Evolutionary conservation across 2,888 invertebrate species (phyloP).

Genomic region (Aphidoletes aphidimyza): DNA sequence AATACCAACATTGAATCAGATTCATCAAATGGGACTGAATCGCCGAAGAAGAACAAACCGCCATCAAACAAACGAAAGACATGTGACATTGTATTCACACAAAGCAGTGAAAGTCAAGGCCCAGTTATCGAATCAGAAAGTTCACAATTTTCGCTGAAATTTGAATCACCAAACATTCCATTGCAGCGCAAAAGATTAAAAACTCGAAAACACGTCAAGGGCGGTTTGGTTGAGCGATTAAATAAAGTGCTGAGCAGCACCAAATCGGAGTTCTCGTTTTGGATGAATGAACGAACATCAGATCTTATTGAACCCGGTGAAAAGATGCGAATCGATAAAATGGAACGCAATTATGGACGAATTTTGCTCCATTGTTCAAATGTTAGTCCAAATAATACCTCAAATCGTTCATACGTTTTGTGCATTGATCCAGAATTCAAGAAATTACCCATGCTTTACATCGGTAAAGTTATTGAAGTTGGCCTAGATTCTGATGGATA

Average conservation of each 20-base stretch:
- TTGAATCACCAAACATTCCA: not conserved
- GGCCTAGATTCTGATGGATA: not conserved
- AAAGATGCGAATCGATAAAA: not conserved
- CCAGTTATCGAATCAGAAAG: not conserved
- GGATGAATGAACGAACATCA: conserved; percentile 32
- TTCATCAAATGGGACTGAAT: not conserved
- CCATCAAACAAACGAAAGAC: no score
- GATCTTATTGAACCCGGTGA: conserved; percentile 22
- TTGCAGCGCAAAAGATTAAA: not conserved
- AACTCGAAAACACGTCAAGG: not conserved
- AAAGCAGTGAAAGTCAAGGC: not conserved
- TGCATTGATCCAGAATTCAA: conserved; percentile 12
- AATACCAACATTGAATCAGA: conserved; percentile 28
- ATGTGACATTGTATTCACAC: not conserved
- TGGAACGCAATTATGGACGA: not conserved
- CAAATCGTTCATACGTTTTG: not conserved
- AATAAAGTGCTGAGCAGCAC: not conserved
- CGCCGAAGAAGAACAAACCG: not conserved
- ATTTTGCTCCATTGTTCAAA: conserved; percentile 3
- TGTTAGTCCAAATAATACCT: not conserved
- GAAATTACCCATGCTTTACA: not conserved
- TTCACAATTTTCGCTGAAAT: not conserved
- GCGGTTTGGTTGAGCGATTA: conserved; percentile 7
- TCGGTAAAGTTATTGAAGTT: not conserved
- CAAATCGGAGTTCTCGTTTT: conserved; percentile 50